Conservation (phyloP, 2,888 invertebrate genomes). For the Sarcophaga rosellei region DNA sequence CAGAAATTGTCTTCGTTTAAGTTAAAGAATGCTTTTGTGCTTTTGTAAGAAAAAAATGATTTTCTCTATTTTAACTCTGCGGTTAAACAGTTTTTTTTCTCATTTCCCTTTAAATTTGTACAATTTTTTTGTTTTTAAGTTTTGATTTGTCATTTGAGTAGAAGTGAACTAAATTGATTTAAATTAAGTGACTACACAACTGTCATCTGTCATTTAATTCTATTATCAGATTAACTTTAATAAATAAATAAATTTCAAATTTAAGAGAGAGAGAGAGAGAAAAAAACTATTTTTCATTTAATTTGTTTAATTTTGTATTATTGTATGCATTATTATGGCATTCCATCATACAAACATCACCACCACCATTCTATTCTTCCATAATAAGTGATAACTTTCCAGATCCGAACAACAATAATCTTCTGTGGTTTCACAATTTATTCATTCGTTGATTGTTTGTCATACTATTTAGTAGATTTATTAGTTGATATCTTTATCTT, state of each 20-base stretch:
- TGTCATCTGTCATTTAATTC: constrained; percentile 37
- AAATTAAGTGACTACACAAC: constrained; percentile 37
- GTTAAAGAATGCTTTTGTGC: too few species aligned
- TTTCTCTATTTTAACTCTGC: constrained; percentile 15
- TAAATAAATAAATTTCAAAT: not conserved
- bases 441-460: not conserved
- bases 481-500: constrained; percentile 37
- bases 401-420: too few species aligned
- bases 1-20: too few species aligned
- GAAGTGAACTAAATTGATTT: constrained; percentile 13
- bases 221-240: constrained; percentile 46
- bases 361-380: too few species aligned
- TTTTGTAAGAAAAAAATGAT: not conserved
- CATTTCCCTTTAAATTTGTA: not conserved
- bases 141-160: not conserved
- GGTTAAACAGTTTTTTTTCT: not conserved
- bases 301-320: constrained; percentile 31
- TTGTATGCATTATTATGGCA: too few species aligned
- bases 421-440: not conserved
- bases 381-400: too few species aligned
- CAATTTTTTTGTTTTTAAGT: too few species aligned
- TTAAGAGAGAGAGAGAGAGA: too few species aligned
- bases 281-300: constrained; percentile 45
- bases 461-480: constrained; percentile 31
- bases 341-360: too few species aligned